Conservation (phyloP, 2,113 vertebrate species). For the Haemorhous mexicanus region DNA sequence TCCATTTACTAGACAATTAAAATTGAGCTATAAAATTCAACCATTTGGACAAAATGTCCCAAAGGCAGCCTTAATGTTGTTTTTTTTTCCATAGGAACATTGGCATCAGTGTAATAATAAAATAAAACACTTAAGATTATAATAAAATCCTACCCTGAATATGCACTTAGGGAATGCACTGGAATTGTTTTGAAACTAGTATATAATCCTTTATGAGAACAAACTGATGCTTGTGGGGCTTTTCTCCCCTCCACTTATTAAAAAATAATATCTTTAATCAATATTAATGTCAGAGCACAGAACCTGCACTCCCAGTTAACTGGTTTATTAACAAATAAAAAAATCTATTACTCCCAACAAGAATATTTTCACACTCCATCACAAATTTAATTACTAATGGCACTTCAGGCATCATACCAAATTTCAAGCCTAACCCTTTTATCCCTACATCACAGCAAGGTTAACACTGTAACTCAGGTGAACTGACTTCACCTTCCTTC, state of each 20-base stretch:
- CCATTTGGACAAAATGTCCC: background rate
- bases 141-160: background rate
- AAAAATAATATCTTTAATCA: background rate
- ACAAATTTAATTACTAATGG: background rate
- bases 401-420: background rate
- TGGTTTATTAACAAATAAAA: background rate
- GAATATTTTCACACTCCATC: background rate
- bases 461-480: background rate
- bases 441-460: background rate
- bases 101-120: background rate
- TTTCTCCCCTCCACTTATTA: background rate
- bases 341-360: background rate
- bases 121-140: background rate
- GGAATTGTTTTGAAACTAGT: background rate
- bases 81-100: background rate
- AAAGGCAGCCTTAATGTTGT: background rate
- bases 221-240: background rate
- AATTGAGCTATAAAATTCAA: background rate
- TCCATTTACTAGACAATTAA: background rate
- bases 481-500: background rate
- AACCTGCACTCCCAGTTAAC: background rate
- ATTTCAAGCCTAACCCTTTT: background rate
- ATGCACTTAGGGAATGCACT: background rate
- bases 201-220: background rate
- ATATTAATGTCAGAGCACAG: background rate